These are phyloP conservation scores for Vulpes lagopus DNA, from an alignment of 2,113 vertebrate species.

Conservation along the genomic window DNA sequence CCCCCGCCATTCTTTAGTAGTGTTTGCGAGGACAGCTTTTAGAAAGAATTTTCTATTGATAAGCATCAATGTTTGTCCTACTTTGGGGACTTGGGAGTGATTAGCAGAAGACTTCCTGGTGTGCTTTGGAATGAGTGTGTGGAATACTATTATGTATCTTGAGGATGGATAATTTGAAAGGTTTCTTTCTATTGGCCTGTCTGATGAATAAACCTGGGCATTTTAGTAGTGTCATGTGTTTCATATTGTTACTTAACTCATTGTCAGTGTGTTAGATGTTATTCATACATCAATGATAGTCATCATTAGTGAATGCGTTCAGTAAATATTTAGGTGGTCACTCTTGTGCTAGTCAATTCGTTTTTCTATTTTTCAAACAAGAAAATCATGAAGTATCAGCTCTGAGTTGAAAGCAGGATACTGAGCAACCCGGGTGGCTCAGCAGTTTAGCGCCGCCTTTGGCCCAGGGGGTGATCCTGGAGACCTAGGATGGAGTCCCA, in stretches of 20 bases:
- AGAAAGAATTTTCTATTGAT: background rate
- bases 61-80: background rate
- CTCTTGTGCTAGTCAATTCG: background rate
- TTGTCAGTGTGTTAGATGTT: background rate
- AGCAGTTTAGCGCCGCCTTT: too few relatives aligned
- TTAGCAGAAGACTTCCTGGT: background rate
- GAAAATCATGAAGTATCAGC: background rate
- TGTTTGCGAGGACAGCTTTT: background rate
- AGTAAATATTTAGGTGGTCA: background rate
- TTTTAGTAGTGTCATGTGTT: background rate
- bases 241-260: background rate
- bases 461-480: too few relatives aligned
- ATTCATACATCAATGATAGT: background rate
- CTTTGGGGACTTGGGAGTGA: background rate
- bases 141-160: background rate
- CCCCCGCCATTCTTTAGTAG: background rate
- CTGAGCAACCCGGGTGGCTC: too few relatives aligned
- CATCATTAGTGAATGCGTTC: background rate
- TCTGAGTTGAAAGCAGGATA: background rate
- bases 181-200: background rate
- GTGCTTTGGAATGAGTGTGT: background rate
- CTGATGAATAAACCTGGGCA: background rate
- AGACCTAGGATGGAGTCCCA: too few relatives aligned
- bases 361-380: slow-evolving; percentile 39
- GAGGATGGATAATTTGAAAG: background rate